These are phyloP conservation scores for Andrena haemorrhoa DNA, from an alignment of 2,888 invertebrate genomes.

Conservation along the genomic window DNA sequence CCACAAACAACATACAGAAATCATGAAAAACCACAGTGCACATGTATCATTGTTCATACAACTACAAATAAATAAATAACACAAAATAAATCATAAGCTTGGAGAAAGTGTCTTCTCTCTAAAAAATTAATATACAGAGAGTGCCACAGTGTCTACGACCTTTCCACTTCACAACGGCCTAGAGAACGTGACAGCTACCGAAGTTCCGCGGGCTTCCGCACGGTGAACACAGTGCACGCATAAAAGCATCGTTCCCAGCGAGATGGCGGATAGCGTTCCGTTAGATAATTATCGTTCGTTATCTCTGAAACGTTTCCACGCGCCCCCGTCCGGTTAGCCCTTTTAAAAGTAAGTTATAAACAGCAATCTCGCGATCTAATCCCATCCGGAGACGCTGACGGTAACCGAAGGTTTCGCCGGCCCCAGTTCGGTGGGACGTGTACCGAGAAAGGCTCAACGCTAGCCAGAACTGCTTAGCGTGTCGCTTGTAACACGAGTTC, in stretches of 20 bases:
- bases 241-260: slow-evolving; percentile 13
- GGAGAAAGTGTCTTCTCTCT: too few species aligned
- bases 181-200: neutral
- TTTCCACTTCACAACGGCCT: neutral
- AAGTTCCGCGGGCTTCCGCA: neutral
- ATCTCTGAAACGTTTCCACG: slow-evolving; percentile 1
- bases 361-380: slow-evolving; percentile 43
- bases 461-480: slow-evolving; percentile 62
- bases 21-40: too few species aligned
- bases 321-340: slow-evolving; percentile 23
- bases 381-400: slow-evolving; percentile 27
- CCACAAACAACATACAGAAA: too few species aligned
- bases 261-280: neutral
- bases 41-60: too few species aligned
- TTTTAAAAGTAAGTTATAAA: slow-evolving; percentile 53
- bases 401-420: slow-evolving; percentile 23
- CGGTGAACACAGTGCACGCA: neutral
- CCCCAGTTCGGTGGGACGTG: slow-evolving; percentile 13
- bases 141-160: too few species aligned
- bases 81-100: too few species aligned
- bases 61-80: too few species aligned
- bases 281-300: slow-evolving; percentile 22
- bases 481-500: slow-evolving; percentile 62
- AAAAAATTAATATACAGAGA: too few species aligned
- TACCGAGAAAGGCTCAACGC: slow-evolving; percentile 37